Base-by-base conservation (phyloP, 2,797 vertebrate species). In the Vireo griseus region DNA sequence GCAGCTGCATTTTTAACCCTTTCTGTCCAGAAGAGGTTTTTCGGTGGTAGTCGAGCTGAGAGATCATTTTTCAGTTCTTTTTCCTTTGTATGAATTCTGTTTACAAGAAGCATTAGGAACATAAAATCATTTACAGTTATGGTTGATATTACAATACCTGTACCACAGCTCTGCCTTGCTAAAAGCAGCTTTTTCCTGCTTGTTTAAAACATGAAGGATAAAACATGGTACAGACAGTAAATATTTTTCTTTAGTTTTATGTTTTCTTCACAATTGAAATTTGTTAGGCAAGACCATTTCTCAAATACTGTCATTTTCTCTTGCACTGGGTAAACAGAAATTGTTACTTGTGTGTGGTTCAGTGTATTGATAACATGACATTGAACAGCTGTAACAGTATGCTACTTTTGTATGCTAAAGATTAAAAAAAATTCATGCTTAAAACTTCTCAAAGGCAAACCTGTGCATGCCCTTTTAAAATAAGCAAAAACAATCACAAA, bases 1-100 rank as follows among this genome's bases (percentile, higher is more conserved):
- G 94, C 73, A 96, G 91, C 96, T 97, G 95, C 92, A 97, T 97
- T 97, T 97, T 97, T 97, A 97, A 97, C 94, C 75, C 95, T 84
- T 94, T 86, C 66, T 42, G 5, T 91, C 42, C 93, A 33, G 66
- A 28, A 31, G 51, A 51, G 47, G 37, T 19, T 84, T 92, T 73
- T 52, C 62, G 7, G 50, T 80, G 15, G 8, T 33, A 58, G 22
- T 13, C 74, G 9, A 17, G 19, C 67, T 87, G 17, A 61, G 85
- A 90, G 69, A 47, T 76, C 24, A 28, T 37, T 79, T 59, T 54
- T 20, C 16, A 15, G 6, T 35, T 94, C 33, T 48, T 26, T 77
- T 93, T 84, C 58, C 17, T 68, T 55, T 75, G n/a, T 75, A 13
- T 83, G 44, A 54, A 22, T 57, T 61, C 35, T 40, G 2, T 50